Evolutionary conservation across 1,140 invertebrate species (phyloP).

Genomic region (Rhyzopertha dominica): DNA sequence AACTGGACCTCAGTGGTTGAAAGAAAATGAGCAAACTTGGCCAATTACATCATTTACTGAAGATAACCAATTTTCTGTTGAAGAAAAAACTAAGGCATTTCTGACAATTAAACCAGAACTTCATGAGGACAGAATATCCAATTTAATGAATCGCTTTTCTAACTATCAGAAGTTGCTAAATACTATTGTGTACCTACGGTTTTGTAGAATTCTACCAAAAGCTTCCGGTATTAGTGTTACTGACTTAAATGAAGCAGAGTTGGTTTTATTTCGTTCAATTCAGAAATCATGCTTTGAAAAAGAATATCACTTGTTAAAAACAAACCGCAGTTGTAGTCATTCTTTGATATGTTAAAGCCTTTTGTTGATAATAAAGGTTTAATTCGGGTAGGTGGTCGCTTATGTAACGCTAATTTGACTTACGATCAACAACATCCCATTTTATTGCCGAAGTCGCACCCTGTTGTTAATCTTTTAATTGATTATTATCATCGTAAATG

Average conservation of each 20-base stretch:
- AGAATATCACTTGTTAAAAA: not conserved
- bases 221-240: not conserved
- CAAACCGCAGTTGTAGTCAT: no score
- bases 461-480: not conserved
- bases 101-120: no score
- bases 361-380: not conserved
- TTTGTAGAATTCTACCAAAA: not conserved
- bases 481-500: conserved; percentile 12
- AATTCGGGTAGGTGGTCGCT: conserved; percentile 4
- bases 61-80: not conserved
- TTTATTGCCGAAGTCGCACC: not conserved
- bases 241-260: conserved; percentile 4
- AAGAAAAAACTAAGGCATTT: no score
- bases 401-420: not conserved
- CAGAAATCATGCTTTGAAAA: conserved; percentile 1
- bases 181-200: conserved; percentile 8
- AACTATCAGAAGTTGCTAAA: conserved; percentile 12
- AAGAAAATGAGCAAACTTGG: not conserved
- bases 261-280: no score
- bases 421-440: conserved; percentile 1
- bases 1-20: conserved; percentile 4
- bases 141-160: conserved; percentile 3
- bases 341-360: no score
- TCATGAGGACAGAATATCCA: not conserved
- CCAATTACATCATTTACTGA: not conserved